Conservation (phyloP, 2,113 vertebrate species). For the Labeo rohita region DNA sequence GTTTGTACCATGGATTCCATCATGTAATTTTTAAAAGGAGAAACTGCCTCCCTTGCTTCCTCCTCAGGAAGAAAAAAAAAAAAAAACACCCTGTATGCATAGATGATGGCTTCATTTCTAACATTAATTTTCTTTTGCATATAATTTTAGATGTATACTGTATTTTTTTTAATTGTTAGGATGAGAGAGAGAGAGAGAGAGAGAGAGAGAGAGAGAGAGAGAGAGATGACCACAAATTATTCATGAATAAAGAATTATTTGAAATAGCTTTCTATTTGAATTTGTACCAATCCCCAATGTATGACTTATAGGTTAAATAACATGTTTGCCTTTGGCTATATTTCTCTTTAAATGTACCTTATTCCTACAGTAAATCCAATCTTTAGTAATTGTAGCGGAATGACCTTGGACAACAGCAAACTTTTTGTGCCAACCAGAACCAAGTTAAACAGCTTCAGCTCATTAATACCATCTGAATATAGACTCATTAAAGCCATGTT, state of each 20-base stretch:
- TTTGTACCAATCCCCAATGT: conserved; percentile 7
- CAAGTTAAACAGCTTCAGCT: conserved; percentile 13
- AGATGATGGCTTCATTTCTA: background rate
- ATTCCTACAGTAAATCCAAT: conserved; percentile 29
- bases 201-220: no score
- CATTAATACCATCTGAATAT: conserved; percentile 38
- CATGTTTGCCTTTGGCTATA: conserved; percentile 3
- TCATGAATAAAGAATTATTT: background rate
- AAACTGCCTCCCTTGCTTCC: no score
- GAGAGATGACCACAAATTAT: no score
- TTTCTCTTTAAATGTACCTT: conserved; percentile 31
- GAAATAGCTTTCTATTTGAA: conserved; percentile 48
- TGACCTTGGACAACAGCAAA: conserved; percentile 19
- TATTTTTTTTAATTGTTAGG: no score
- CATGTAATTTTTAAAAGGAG: no score
- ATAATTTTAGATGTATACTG: no score
- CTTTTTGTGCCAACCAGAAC: conserved; percentile 8
- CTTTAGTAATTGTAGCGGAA: conserved; percentile 22
- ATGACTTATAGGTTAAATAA: conserved; percentile 29
- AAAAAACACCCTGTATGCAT: no score
- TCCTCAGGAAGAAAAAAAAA: no score
- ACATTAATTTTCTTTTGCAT: background rate
- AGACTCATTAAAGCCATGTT: conserved; percentile 32
- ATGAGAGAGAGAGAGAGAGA: no score
- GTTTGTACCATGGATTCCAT: no score